phyloP scores from a whole-genome alignment of 1,140 invertebrate species.

The Drosophila ficusphila region DNA sequence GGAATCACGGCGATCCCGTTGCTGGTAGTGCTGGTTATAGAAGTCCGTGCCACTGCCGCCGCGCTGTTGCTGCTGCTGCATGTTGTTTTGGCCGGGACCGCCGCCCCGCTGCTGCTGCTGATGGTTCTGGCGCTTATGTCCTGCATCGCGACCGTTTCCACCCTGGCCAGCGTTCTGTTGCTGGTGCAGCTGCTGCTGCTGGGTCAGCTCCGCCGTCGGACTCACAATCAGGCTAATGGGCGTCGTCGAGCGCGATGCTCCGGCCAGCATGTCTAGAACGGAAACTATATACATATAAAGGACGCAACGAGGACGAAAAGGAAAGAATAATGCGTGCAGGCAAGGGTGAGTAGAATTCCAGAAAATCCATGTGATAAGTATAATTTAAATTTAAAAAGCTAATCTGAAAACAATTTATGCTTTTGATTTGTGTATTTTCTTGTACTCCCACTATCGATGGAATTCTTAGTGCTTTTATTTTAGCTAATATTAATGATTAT shows the following conservation, averaged over 20 bases:
- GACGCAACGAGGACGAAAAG: slow-evolving; percentile 22
- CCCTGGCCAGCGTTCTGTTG: slow-evolving; percentile 64
- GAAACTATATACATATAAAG: slow-evolving; percentile 83
- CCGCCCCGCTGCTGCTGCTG: slow-evolving; percentile 70
- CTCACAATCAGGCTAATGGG: slow-evolving; percentile 90
- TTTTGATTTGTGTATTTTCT: too few relatives aligned
- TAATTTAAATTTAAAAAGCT: neutral
- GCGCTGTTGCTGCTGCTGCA: slow-evolving; percentile 51
- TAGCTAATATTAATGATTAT: too few relatives aligned
- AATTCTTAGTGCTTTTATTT: too few relatives aligned
- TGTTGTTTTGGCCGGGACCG: slow-evolving; percentile 61
- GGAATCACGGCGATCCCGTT: slow-evolving; percentile 78
- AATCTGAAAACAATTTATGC: too few relatives aligned
- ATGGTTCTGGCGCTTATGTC: slow-evolving; percentile 82
- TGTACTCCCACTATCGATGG: too few relatives aligned
- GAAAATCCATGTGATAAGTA: neutral
- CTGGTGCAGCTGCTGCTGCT: slow-evolving; percentile 86
- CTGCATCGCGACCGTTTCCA: slow-evolving; percentile 77
- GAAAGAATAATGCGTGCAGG: slow-evolving; percentile 53
- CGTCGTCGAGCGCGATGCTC: slow-evolving; percentile 90
- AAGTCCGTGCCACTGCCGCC: slow-evolving; percentile 65
- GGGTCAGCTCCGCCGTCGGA: slow-evolving; percentile 92
- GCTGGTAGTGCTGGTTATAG: slow-evolving; percentile 68
- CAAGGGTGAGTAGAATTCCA: slow-evolving; percentile 11
- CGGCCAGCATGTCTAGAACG: slow-evolving; percentile 91